A percentile compares a stretch with the other conserved stretches of the same genome.
Evolutionary conservation across 2,113 vertebrate genomes (phyloP).

Genomic region (Prunella himalayana): DNA sequence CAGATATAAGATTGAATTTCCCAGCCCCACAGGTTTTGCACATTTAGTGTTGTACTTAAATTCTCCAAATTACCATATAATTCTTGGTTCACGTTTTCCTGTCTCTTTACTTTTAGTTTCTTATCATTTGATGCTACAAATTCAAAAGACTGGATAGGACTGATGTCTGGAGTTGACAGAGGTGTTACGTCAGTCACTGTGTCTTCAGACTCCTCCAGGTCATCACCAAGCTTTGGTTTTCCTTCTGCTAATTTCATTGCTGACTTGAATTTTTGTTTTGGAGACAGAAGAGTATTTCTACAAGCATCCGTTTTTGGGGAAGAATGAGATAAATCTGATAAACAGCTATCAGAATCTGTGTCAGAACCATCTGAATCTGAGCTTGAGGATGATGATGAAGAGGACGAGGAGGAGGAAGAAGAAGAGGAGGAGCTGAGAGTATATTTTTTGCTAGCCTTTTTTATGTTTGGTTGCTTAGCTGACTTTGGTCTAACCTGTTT

Average conservation of each 20-base stretch:
- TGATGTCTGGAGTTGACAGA: constrained; percentile 84
- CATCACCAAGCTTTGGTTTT: constrained; percentile 25
- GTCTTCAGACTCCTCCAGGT: constrained; percentile 78
- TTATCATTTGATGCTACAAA: constrained; percentile 69
- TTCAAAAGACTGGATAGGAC: constrained; percentile 81
- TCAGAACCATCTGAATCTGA: constrained; percentile 78
- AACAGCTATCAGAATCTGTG: constrained; percentile 57
- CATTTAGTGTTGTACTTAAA: constrained; percentile 9
- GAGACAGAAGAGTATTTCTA: constrained; percentile 42
- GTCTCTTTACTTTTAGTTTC: constrained; percentile 72
- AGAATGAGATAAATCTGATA: constrained; percentile 56
- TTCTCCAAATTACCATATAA: constrained; percentile 57
- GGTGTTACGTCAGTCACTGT: constrained; percentile 88
- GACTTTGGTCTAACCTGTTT: constrained; percentile 52
- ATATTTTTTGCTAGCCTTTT: constrained; percentile 72
- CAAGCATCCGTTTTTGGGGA: constrained; percentile 47
- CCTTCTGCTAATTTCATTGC: constrained; percentile 38
- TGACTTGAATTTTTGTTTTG: constrained; percentile 59
- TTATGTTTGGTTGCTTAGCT: constrained; percentile 65
- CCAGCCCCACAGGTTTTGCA: background rate
- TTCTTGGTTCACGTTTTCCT: constrained; percentile 73
- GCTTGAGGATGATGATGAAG: constrained; percentile 68
- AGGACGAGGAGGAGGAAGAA: constrained; percentile 46
- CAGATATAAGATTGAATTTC: background rate
- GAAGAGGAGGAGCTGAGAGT: constrained; percentile 58